Conservation (phyloP, 1,140 invertebrate genomes). For the Cydia fagiglandana region DNA sequence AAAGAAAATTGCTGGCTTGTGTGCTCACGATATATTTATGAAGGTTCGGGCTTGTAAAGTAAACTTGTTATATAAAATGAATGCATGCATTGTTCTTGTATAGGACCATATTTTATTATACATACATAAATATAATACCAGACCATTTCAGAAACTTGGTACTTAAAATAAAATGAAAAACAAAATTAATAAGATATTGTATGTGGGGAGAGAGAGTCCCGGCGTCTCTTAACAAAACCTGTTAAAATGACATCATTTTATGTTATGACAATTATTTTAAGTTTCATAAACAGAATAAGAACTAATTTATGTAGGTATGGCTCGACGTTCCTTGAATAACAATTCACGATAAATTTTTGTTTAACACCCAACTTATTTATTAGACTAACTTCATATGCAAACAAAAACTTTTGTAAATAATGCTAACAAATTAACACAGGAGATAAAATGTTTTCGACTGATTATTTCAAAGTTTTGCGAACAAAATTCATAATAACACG, state of each 20-base stretch:
- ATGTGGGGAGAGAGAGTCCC: no score
- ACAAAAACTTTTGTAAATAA: background rate
- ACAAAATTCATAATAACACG: background rate
- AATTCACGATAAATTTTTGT: background rate
- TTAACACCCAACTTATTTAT: background rate
- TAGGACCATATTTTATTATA: background rate
- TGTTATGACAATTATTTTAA: no score
- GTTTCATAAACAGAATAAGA: no score
- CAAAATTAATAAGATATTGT: no score
- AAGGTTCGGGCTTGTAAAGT: slow-evolving; percentile 14
- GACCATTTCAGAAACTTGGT: background rate
- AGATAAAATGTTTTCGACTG: no score
- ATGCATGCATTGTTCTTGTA: background rate
- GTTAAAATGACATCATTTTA: no score
- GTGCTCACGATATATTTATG: slow-evolving; percentile 12
- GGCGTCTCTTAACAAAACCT: no score
- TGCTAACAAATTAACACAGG: no score
- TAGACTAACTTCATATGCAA: background rate
- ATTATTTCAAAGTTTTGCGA: background rate
- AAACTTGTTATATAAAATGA: slow-evolving; percentile 4
- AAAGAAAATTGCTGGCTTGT: slow-evolving; percentile 18
- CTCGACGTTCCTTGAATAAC: no score
- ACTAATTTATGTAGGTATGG: no score
- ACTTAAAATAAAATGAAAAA: no score
- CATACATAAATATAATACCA: no score